A percentile compares a stretch with the other conserved stretches of the same genome.
These are phyloP conservation scores for Ambastaia sidthimunki DNA, from an alignment of 2,797 vertebrate genomes.

Conservation along the genomic window DNA sequence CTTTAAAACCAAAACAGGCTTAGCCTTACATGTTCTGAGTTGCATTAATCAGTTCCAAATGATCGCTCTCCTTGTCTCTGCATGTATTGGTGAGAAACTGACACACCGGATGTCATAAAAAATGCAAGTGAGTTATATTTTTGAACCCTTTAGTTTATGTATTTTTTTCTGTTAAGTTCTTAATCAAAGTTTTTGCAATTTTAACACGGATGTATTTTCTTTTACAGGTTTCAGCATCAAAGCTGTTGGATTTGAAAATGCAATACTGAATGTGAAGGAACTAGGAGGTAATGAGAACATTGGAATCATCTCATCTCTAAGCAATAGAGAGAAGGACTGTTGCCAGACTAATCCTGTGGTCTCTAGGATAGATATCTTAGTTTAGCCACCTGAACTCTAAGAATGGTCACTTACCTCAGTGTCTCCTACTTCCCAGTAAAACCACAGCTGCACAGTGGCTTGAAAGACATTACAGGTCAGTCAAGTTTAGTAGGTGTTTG, in stretches of 20 bases:
- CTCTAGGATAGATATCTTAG: constrained; percentile 13
- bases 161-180: background rate
- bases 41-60: constrained; percentile 54
- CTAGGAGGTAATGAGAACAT: constrained; percentile 90
- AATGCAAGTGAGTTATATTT: no score
- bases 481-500: constrained; percentile 23
- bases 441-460: constrained; percentile 15
- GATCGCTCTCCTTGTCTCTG: constrained; percentile 10
- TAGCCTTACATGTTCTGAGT: constrained; percentile 56
- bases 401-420: constrained; percentile 29
- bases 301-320: background rate
- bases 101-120: background rate
- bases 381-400: constrained; percentile 39
- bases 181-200: background rate
- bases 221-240: constrained; percentile 97
- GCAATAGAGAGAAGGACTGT: constrained; percentile 10
- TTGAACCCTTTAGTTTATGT: constrained; percentile 15
- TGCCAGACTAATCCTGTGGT: constrained; percentile 17
- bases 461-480: constrained; percentile 21
- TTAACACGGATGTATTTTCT: constrained; percentile 52
- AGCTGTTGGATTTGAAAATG: constrained; percentile 96
- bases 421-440: constrained; percentile 17
- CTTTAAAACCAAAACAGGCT: constrained; percentile 57
- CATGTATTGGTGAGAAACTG: constrained; percentile 27
- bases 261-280: constrained; percentile 98